Evolutionary conservation across 2,113 vertebrate species (phyloP).

Genomic region (Aegypius monachus): DNA sequence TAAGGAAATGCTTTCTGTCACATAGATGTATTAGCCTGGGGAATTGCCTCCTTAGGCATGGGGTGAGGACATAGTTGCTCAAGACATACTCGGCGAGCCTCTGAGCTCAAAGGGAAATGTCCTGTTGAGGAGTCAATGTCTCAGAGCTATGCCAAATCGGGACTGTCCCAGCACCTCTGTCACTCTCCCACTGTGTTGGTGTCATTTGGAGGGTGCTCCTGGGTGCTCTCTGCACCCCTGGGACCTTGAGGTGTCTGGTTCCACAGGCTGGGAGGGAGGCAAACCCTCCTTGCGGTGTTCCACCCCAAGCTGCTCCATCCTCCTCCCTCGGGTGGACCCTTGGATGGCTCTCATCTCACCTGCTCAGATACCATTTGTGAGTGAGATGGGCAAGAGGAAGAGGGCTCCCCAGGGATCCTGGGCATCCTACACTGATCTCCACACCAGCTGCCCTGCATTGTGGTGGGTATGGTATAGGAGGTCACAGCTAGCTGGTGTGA

Average conservation of each 20-base stretch:
- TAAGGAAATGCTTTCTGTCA: conserved; percentile 30
- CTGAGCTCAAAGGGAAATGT: background rate
- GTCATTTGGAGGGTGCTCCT: background rate
- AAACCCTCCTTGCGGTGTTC: fast-evolving
- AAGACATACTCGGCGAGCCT: fast-evolving
- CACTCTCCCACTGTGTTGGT: background rate
- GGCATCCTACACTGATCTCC: background rate
- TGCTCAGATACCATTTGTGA: background rate
- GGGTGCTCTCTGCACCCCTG: background rate
- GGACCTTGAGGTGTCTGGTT: fast-evolving
- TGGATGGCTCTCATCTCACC: background rate
- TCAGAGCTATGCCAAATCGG: background rate
- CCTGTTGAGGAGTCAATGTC: background rate
- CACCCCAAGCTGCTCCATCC: background rate
- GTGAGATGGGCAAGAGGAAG: background rate
- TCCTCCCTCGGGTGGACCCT: fast-evolving
- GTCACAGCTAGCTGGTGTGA: background rate
- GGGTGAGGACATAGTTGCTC: background rate
- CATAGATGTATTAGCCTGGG: background rate
- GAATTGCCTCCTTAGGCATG: background rate
- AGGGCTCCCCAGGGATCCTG: background rate
- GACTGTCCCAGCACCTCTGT: background rate
- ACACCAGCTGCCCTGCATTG: fast-evolving
- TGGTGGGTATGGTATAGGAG: background rate
- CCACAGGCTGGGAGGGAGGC: background rate